Base-by-base conservation (phyloP, 2,797 vertebrate genomes). In the Peromyscus nudipes region DNA sequence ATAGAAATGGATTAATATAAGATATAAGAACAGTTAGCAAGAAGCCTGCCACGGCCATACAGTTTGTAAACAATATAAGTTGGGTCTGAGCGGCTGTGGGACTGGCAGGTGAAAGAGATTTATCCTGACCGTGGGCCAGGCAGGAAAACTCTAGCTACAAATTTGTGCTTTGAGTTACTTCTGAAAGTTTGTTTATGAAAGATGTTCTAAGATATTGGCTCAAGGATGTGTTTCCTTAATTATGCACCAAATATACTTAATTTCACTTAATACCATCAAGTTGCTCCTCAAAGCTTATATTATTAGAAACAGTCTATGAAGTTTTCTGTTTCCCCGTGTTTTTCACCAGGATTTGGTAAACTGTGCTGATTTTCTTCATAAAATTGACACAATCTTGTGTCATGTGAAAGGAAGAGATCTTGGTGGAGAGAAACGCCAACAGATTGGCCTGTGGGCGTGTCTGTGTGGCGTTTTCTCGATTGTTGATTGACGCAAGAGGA, bases 281-380 rank as follows among this genome's bases (percentile, higher is more conserved):
- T n/a, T 77, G 34, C 3, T 93, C 52, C 84, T 65, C 55, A 88
- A 95, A 92, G 3, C 10, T 85, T 77, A 29, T n/a, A 71, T 3
- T 81, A 46, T 92, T 40, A 92, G 6, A 37, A 95, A 23, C 2
- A 86, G 17, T 71, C 11, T 4, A 5, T 60, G 17, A 91, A 80
- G 21, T 21, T 64, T 65, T 37, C 23, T 73, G 27, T 77, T 34
- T 76, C 29, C 17, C 29, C 27, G 23, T 75, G 77, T 89, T 80
- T 87, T 89, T 52, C 13, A 93, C 52, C 11, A 91, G 23, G 16
- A 65, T 89, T 91, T 96, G 91, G 55, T 80, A 55, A 79, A 55
- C 77, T 67, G 31, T 67, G 19, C 49, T 80, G 52, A 9, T 10
- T 80, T n/a, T 13, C 52, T 34, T 17, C 55, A 55, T 16, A 55